These are phyloP conservation scores for Spinus pinus DNA, from an alignment of 2,797 vertebrate genomes.

Conservation along the genomic window DNA sequence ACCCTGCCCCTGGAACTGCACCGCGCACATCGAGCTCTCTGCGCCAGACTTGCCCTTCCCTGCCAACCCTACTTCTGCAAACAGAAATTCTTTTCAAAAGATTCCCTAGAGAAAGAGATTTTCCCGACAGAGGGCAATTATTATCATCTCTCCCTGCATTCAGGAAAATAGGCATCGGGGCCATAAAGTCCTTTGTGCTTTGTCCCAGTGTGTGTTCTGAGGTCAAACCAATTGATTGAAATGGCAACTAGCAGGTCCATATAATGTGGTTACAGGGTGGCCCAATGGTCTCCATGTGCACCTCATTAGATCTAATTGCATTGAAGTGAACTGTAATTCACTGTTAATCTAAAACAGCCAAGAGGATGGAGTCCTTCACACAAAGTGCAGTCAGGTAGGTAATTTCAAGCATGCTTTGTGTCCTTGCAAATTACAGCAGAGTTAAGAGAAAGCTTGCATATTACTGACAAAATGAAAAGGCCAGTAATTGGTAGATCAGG, in stretches of 20 bases:
- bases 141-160: background rate
- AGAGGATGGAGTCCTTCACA: slow-evolving; percentile 32
- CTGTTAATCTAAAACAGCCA: slow-evolving; percentile 61
- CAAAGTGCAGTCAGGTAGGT: slow-evolving; percentile 48
- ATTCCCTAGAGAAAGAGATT: background rate
- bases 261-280: slow-evolving; percentile 26
- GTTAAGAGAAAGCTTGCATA: slow-evolving; percentile 27
- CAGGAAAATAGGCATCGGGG: background rate
- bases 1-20: background rate
- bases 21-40: background rate
- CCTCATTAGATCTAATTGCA: slow-evolving; percentile 65
- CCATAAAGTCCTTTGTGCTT: background rate
- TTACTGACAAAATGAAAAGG: slow-evolving; percentile 11
- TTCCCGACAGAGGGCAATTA: background rate
- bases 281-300: slow-evolving; percentile 23
- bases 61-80: background rate
- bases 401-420: slow-evolving; percentile 51
- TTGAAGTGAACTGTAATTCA: slow-evolving; percentile 62
- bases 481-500: background rate
- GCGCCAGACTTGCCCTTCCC: accelerated
- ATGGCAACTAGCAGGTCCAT: slow-evolving; percentile 22
- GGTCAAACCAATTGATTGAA: slow-evolving; percentile 61
- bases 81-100: background rate
- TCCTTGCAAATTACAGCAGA: slow-evolving; percentile 31
- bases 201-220: background rate